Conservation (phyloP, 2,797 vertebrate genomes). For the Eospalax fontanierii region DNA sequence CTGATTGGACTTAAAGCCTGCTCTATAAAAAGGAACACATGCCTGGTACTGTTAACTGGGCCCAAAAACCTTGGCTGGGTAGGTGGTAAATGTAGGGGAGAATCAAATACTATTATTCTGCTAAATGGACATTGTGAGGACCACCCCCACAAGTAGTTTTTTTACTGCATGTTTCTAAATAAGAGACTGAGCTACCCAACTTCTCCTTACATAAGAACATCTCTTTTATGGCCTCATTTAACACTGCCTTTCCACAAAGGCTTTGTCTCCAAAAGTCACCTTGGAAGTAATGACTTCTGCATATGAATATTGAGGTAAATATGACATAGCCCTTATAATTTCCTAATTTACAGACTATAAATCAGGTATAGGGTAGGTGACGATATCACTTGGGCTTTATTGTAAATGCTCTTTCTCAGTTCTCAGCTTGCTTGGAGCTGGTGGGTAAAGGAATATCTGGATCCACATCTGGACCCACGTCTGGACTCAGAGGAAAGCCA, state of each 20-base stretch:
- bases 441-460: background rate
- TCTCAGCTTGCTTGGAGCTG: background rate
- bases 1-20: background rate
- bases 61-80: background rate
- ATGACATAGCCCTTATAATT: background rate
- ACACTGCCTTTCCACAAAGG: background rate
- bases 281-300: accelerated
- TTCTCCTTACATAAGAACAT: background rate
- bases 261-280: background rate
- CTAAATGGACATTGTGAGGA: background rate
- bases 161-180: background rate
- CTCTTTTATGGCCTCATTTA: background rate
- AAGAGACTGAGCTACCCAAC: background rate
- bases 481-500: background rate
- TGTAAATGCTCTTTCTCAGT: background rate
- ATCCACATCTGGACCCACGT: background rate
- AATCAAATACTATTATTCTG: background rate
- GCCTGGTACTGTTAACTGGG: background rate
- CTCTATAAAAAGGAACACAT: background rate
- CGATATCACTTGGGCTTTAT: background rate
- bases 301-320: background rate
- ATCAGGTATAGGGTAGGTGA: background rate
- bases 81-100: background rate
- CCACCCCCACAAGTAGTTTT: no score
- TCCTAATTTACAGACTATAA: background rate